Evolutionary conservation across 2,113 vertebrate species (phyloP).

Genomic region (Ctenomys sociabilis): DNA sequence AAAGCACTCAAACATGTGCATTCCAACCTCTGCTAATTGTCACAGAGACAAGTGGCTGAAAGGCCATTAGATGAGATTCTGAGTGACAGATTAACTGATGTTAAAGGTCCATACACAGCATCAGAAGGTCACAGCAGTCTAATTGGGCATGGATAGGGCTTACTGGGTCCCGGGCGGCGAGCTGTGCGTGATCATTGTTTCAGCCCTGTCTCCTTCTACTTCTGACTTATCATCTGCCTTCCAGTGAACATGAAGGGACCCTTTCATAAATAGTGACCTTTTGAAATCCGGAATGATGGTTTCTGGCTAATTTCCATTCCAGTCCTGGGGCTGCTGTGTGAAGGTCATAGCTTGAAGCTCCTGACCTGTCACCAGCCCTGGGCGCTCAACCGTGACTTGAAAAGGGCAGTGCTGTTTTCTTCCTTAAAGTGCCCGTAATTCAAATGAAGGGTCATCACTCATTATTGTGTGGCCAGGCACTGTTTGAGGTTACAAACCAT

Average conservation of each 20-base stretch:
- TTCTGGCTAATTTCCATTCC: constrained; percentile 72
- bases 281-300: constrained; percentile 72
- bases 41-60: neutral
- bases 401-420: constrained; percentile 71
- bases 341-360: constrained; percentile 67
- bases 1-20: neutral
- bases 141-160: constrained; percentile 11
- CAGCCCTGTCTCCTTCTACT: neutral
- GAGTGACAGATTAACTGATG: constrained; percentile 42
- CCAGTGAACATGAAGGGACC: constrained; percentile 2
- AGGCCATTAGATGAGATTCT: constrained; percentile 40
- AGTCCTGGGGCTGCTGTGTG: constrained; percentile 64
- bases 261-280: constrained; percentile 76
- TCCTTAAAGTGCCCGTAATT: constrained; percentile 41
- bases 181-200: neutral
- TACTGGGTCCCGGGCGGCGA: neutral
- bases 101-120: constrained; percentile 8
- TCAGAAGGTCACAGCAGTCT: neutral
- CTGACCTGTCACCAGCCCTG: constrained; percentile 5
- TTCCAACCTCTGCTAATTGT: constrained; percentile 49
- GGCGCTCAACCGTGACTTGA: constrained; percentile 50
- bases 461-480: neutral
- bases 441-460: constrained; percentile 32
- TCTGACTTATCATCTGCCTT: constrained; percentile 43
- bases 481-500: neutral